Percentiles rank a stretch among this genome's conserved stretches.
phyloP scores from a whole-genome alignment of 2,113 vertebrate species.

The Ictalurus punctatus region DNA sequence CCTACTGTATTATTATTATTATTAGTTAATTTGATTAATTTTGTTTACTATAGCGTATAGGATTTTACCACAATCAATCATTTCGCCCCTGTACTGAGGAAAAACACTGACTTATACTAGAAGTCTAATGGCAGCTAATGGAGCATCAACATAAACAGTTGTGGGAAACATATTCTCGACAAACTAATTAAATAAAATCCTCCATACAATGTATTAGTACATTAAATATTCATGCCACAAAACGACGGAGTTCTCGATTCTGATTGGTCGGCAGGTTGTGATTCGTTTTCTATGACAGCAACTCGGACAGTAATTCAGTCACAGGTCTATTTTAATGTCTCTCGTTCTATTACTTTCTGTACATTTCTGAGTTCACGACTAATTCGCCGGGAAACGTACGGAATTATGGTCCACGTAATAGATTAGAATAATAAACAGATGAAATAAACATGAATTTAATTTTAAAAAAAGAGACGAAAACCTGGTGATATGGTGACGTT shows the following conservation, averaged over 20 bases:
- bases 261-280: not conserved
- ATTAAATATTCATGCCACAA: not conserved
- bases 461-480: not conserved
- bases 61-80: not conserved
- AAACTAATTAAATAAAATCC: not conserved
- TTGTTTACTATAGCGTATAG: not conserved
- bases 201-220: not conserved
- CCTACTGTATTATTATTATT: no score
- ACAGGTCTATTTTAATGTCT: no score
- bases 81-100: not conserved
- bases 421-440: not conserved
- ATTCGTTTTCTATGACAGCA: not conserved
- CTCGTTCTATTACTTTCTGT: not conserved
- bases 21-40: not conserved
- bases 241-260: not conserved
- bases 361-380: not conserved
- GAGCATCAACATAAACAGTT: not conserved
- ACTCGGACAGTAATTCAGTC: no score
- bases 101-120: not conserved
- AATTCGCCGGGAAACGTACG: not conserved
- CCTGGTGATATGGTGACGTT: not conserved
- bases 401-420: not conserved
- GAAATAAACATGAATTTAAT: no score
- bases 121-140: not conserved
- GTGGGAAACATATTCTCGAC: not conserved